Evolutionary conservation across 2,113 vertebrate species (phyloP).

Genomic region (Antechinus stuartii): DNA sequence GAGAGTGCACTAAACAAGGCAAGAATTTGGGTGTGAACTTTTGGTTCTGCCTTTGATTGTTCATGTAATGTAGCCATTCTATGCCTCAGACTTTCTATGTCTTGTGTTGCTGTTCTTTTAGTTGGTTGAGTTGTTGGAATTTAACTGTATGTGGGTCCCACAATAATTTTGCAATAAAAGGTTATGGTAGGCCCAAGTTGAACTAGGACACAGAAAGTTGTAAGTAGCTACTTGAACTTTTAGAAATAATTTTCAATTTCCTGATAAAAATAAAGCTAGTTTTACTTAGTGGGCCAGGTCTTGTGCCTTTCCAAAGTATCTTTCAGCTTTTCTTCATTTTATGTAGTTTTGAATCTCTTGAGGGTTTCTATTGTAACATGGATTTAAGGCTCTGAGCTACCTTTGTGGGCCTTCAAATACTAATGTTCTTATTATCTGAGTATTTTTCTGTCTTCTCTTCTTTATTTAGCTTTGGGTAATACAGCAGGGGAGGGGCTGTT

Average conservation of each 20-base stretch:
- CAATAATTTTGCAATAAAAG: background rate
- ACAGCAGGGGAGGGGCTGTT: conserved; percentile 51
- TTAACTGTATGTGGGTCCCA: background rate
- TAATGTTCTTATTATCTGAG: background rate
- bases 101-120: background rate
- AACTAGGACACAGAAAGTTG: background rate
- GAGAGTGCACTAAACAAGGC: background rate
- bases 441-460: conserved; percentile 23
- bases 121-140: background rate
- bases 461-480: conserved; percentile 45
- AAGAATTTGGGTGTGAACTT: background rate
- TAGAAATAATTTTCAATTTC: conserved; percentile 10
- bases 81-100: background rate
- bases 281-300: conserved; percentile 5
- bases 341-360: conserved; percentile 13
- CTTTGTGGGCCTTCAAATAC: background rate
- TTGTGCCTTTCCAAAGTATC: conserved; percentile 27
- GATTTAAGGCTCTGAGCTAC: background rate
- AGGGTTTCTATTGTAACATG: background rate
- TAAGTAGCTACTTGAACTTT: background rate
- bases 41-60: background rate
- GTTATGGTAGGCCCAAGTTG: background rate
- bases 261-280: background rate
- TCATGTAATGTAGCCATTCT: background rate
- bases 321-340: conserved; percentile 6